Conservation (phyloP, 2,113 vertebrate species). For the Sinocyclocheilus anophthalmus region DNA sequence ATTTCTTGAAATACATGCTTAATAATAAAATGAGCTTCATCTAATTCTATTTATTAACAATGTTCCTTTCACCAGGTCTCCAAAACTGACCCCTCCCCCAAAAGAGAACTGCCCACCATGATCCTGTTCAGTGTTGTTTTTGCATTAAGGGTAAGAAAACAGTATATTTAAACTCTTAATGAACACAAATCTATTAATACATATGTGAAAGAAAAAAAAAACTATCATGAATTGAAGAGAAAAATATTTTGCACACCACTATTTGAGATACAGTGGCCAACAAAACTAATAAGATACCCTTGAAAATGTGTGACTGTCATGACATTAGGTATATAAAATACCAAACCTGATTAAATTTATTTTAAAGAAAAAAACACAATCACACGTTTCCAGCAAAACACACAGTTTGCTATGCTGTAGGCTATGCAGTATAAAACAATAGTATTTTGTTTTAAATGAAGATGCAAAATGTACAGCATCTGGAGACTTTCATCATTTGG, state of each 20-base stretch:
- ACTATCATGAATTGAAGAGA: not conserved
- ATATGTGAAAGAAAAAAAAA: not conserved
- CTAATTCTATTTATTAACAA: not conserved
- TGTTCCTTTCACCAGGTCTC: constrained; percentile 80
- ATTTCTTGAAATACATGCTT: not conserved
- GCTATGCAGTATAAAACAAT: no score
- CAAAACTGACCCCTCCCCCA: constrained; percentile 95
- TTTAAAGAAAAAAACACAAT: not conserved
- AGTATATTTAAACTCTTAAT: not conserved
- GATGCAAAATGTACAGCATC: no score
- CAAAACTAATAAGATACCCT: no score
- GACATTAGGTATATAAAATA: not conserved
- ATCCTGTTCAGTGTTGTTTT: constrained; percentile 98
- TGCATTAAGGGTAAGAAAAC: constrained; percentile 88
- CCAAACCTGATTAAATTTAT: no score
- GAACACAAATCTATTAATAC: not conserved
- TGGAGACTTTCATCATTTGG: no score
- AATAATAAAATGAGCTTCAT: not conserved
- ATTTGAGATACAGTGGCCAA: no score
- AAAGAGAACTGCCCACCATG: constrained; percentile 98
- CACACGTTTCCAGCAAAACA: not conserved
- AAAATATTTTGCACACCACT: no score
- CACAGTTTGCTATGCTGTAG: no score
- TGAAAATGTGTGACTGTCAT: no score
- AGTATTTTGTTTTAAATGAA: no score